phyloP scores from a whole-genome alignment of 2,113 vertebrate species.

The Mola mola region DNA sequence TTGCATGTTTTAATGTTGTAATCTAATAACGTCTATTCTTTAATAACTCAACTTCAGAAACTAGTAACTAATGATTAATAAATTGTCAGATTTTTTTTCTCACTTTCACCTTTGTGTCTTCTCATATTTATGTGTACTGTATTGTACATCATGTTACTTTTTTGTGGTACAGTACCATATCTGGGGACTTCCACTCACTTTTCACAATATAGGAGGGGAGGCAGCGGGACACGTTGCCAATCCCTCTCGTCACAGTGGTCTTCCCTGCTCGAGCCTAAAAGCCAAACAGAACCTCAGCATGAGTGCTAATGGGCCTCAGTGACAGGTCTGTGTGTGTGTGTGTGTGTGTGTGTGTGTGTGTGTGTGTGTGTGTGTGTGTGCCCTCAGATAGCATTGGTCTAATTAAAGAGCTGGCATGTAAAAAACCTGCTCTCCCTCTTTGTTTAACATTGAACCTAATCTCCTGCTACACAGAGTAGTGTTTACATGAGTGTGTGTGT shows the following conservation, averaged over 20 bases:
- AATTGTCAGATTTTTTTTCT: too few relatives aligned
- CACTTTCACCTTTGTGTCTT: too few relatives aligned
- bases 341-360: neutral
- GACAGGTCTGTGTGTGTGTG: constrained; percentile 51
- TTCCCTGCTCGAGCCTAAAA: constrained; percentile 54
- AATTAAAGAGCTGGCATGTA: constrained; percentile 74
- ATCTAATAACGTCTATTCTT: too few relatives aligned
- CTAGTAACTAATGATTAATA: too few relatives aligned
- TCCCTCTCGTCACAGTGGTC: constrained; percentile 39
- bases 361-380: constrained; percentile 1
- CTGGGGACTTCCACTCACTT: too few relatives aligned
- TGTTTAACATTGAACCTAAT: constrained; percentile 74
- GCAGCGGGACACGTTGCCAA: constrained; percentile 30
- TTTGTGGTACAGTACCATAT: too few relatives aligned
- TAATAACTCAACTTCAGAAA: too few relatives aligned
- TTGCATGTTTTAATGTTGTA: too few relatives aligned
- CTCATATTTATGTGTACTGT: too few relatives aligned
- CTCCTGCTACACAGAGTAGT: constrained; percentile 48
- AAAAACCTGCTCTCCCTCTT: constrained; percentile 61
- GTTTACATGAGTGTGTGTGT: constrained; percentile 24
- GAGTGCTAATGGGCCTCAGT: constrained; percentile 64
- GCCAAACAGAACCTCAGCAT: constrained; percentile 59
- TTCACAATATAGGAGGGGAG: neutral
- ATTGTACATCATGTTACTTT: too few relatives aligned
- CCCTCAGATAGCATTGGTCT: constrained; percentile 55